These are phyloP conservation scores for Tenthredo notha DNA, from an alignment of 2,888 invertebrate genomes.

Conservation along the genomic window DNA sequence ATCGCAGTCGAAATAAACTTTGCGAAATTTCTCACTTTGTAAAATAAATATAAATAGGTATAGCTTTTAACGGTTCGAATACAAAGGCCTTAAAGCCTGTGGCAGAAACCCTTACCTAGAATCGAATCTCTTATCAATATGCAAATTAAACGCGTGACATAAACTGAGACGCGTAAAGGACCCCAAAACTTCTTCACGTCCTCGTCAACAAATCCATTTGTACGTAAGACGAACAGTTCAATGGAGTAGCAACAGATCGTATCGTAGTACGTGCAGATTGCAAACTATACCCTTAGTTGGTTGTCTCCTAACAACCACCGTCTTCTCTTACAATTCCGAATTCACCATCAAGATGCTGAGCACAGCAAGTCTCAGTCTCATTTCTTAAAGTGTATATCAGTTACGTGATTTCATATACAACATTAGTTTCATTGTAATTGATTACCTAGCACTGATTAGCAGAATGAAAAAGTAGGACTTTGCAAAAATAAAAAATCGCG, in stretches of 20 bases:
- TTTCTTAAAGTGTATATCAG: neutral
- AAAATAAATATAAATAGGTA: neutral
- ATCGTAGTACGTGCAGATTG: neutral
- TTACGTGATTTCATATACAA: neutral
- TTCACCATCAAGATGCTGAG: neutral
- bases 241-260: conserved; percentile 4
- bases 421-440: neutral
- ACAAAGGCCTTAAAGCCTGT: too few relatives aligned
- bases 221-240: neutral
- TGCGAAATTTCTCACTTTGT: neutral
- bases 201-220: conserved; percentile 22
- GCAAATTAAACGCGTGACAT: neutral
- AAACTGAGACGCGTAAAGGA: neutral
- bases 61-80: neutral
- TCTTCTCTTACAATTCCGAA: neutral
- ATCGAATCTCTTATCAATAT: conserved; percentile 10
- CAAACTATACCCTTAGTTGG: neutral
- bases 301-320: conserved; percentile 4
- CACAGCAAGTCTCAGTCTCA: neutral
- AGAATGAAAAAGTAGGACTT: neutral
- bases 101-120: neutral
- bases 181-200: neutral
- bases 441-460: neutral
- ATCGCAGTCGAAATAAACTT: neutral
- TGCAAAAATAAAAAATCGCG: neutral